Evolutionary conservation across 2,888 invertebrate genomes (phyloP).

Genomic region (Drosophila ustulata): DNA sequence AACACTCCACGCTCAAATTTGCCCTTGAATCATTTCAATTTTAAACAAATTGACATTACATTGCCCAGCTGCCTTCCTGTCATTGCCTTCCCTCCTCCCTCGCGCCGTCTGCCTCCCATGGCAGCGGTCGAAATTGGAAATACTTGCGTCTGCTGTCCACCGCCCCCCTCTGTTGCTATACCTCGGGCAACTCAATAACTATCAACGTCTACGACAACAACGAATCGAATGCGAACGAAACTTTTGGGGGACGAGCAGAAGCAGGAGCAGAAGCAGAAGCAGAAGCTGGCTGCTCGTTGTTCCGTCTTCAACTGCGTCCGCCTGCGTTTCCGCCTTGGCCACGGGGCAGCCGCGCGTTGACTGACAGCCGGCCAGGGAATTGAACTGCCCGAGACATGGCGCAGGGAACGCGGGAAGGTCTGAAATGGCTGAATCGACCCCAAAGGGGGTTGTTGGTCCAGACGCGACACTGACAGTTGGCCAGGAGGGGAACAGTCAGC

Average conservation of each 20-base stretch:
- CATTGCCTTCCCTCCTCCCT: not conserved
- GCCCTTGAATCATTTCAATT: conserved; percentile 83
- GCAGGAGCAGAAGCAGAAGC: conserved; percentile 1
- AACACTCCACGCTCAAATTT: conserved; percentile 44
- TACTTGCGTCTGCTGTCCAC: conserved; percentile 28
- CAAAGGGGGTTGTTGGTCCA: conserved; percentile 29
- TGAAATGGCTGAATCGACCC: conserved; percentile 7
- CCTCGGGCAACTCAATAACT: conserved; percentile 76
- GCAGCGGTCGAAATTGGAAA: conserved; percentile 58
- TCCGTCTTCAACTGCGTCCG: not conserved
- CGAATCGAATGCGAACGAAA: conserved; percentile 72
- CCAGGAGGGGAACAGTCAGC: not conserved
- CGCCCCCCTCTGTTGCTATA: conserved; percentile 10
- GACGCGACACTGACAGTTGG: conserved; percentile 48
- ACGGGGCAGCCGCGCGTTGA: conserved; percentile 69
- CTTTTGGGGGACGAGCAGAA: conserved; percentile 26
- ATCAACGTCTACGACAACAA: conserved; percentile 70
- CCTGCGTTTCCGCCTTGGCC: conserved; percentile 42
- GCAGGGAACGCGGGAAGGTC: conserved; percentile 3
- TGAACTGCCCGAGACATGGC: conserved; percentile 48
- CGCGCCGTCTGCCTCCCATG: not conserved
- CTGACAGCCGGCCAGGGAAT: conserved; percentile 70
- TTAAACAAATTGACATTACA: conserved; percentile 81
- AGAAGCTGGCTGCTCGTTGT: conserved; percentile 13
- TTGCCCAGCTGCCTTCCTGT: conserved; percentile 62